These are phyloP conservation scores for Coracias cyanogaster DNA, from an alignment of 2,797 vertebrate genomes.

Conservation along the genomic window DNA sequence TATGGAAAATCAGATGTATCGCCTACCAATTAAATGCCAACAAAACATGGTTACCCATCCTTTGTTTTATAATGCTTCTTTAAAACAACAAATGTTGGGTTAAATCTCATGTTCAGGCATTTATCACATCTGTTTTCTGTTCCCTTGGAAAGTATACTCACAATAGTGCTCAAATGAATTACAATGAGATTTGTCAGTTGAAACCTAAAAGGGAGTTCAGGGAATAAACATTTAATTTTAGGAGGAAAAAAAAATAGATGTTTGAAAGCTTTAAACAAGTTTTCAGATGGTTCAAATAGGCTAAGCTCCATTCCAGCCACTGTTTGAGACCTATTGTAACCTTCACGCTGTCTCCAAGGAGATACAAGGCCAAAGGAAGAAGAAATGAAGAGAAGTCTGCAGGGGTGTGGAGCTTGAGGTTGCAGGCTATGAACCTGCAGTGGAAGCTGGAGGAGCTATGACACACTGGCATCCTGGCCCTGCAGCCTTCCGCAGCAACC, in stretches of 20 bases:
- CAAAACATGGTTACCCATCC: background rate
- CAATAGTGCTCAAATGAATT: constrained; percentile 10
- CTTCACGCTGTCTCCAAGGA: background rate
- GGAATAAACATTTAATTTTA: constrained; percentile 15
- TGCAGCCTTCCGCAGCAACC: background rate
- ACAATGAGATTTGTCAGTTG: constrained; percentile 15
- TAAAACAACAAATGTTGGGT: constrained; percentile 33
- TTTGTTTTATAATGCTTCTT: constrained; percentile 18
- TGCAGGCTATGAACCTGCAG: background rate
- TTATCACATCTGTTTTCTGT: constrained; percentile 35
- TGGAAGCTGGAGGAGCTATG: background rate
- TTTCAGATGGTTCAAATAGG: background rate
- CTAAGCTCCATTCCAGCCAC: background rate
- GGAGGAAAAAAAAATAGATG: background rate
- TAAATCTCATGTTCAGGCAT: constrained; percentile 44
- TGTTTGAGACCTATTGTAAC: background rate
- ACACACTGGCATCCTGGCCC: background rate
- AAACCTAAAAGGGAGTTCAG: constrained; percentile 16
- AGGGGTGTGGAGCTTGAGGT: background rate
- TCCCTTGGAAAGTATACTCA: constrained; percentile 35
- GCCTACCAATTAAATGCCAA: background rate
- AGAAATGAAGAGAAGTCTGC: background rate
- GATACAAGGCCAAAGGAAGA: background rate
- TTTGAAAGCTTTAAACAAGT: constrained; percentile 13
- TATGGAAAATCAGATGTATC: constrained; percentile 22